Base-by-base conservation (phyloP, 2,113 vertebrate genomes). In the Okapia johnstoni region DNA sequence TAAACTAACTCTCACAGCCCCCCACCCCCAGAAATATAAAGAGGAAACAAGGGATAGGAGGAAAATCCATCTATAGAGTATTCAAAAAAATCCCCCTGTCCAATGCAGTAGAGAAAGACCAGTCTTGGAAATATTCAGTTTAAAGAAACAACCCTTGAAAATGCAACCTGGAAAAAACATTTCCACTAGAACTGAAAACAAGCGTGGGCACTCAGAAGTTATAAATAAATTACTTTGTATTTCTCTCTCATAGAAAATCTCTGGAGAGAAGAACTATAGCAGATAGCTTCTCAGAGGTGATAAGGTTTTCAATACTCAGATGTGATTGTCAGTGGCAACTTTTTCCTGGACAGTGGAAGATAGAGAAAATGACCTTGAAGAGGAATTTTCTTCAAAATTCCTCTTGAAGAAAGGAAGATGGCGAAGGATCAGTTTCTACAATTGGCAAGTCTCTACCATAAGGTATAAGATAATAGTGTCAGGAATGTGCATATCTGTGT, bases 341-440 rank as follows among this genome's bases (percentile, higher is more conserved):
- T 96, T 97, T 98, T 96, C 96, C 93, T 92, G 95, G 96, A 98
- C 83, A 90, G 66, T 93, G 88, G 88, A 94, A 98, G 90, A 97
- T 81, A 98, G 87, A 98, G 91, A 98, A 97, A 87, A 96, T 98
- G 97, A 98, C 95, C 97, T 98, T 98, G 97, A 98, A 98, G 97
- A 97, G 94, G 76, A 98, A 97, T 86, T 73, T 73, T 73, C n/a
- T 40, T 40, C 10, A 73, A 12, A 73, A 73, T 73, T 73, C 36
- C 66, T 73, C 66, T 40, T 73, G 66, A 73, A 73, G 66, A 36
- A 70, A 52, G 2, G 93, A 88, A 97, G 97, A 97, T 98, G 94
- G 84, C 93, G 98, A 96, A 95, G 94, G 97, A 98, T 98, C 95
- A 98, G 98, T 98, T 97, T 95, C 97, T 97, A 40, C 76, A 98